Percentiles rank a stretch among this genome's conserved stretches.
Conservation (phyloP, 1,140 invertebrate genomes). For the Trissolcus basalis region DNA sequence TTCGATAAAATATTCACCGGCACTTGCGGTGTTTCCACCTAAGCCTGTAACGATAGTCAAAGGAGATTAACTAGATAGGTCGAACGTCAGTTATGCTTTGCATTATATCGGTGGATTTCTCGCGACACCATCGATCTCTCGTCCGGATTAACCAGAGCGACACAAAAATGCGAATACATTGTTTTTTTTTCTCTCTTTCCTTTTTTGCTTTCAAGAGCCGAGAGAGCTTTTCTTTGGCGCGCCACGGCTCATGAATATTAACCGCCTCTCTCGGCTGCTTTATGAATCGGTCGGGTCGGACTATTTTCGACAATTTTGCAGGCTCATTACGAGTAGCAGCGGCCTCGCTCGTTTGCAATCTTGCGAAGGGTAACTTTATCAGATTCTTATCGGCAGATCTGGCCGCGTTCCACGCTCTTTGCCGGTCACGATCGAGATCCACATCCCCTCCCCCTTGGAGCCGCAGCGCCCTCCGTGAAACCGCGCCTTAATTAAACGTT, state of each 20-base stretch:
- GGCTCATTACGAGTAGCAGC: constrained; percentile 49
- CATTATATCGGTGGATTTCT: constrained; percentile 70
- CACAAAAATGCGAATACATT: too few relatives aligned
- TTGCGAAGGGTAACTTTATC: constrained; percentile 74
- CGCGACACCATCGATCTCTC: constrained; percentile 62
- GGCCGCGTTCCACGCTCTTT: constrained; percentile 71
- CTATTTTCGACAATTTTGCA: constrained; percentile 57
- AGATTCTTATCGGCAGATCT: constrained; percentile 74
- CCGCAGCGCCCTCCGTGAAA: constrained; percentile 61
- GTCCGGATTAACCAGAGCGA: constrained; percentile 25
- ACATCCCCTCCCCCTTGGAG: constrained; percentile 11
- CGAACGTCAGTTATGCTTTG: constrained; percentile 71
- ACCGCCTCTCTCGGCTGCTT: constrained; percentile 4
- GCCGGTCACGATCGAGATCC: constrained; percentile 73
- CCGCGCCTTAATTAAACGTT: constrained; percentile 76
- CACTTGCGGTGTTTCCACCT: constrained; percentile 71
- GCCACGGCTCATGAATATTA: constrained; percentile 34
- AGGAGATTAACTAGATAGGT: constrained; percentile 71
- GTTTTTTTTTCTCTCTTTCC: neutral
- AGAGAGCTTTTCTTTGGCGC: too few relatives aligned
- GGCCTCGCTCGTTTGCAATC: constrained; percentile 64
- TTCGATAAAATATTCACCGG: constrained; percentile 62
- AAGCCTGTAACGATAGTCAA: constrained; percentile 68
- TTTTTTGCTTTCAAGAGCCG: too few relatives aligned
- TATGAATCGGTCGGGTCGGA: constrained; percentile 29